Base-by-base conservation (phyloP, 2,888 invertebrate species). In the Lithophane leautieri region DNA sequence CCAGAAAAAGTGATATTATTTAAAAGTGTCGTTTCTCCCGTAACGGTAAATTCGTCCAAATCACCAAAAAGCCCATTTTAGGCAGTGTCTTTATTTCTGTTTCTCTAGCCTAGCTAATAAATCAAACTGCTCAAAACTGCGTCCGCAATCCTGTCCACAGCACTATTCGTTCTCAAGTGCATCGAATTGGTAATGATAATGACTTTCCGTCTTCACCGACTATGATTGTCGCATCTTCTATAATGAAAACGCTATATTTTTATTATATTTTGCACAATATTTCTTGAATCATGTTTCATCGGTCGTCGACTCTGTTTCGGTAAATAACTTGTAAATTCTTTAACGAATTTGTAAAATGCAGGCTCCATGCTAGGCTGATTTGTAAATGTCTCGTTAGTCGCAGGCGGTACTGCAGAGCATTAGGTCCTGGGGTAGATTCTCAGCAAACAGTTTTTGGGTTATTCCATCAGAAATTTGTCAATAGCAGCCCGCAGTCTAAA, bases 151-250 rank as follows among this genome's bases (percentile, higher is more conserved):
- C 70, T 84, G 77, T 62, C 4, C 69, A 3, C 50, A 65, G 58
- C 83, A 22, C 50, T 77, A 71, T 16, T 34, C 61, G 50, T 66
- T 44, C 62, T 62, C 70, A 70, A 77, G 79, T 76, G 82, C 50
- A 25, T 61, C 84, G 76, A 86, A 85, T 85, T 22, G 34, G 19
- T 86, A 86, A 86, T 83, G 63, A 74, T 81, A 65, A 84, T 73
- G 69, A 82, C 74, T 76, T 56, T 52, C 62, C 47, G 52, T 54
- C 70, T 66, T 50, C 61, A 47, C 25, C 62, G 25, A 22, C 73
- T 66, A 67, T 73, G 76, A 82, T 76, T 82, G 78, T 84, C 76
- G 65, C 68, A 44, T 75, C 76, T 52, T 25, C 60, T 70, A 44
- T 79, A 79, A 79, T 81, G 72, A 81, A 84, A 78, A 14, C 22